These are phyloP conservation scores for Elmis aenea DNA, from an alignment of 2,888 invertebrate species.

Conservation along the genomic window DNA sequence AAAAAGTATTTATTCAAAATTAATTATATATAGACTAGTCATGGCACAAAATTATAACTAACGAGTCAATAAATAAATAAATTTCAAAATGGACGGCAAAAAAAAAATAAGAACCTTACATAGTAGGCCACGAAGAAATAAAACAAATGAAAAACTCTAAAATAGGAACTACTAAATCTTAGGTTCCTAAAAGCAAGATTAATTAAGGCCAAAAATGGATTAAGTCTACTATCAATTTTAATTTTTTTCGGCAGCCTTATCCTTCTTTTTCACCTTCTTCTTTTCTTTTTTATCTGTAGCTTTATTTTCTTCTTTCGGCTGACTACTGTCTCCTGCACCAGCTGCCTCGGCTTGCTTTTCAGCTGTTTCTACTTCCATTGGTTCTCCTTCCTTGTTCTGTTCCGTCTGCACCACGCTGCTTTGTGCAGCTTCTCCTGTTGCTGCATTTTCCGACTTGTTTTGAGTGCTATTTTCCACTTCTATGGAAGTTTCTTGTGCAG, in stretches of 20 bases:
- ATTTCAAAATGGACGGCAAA: slow-evolving; percentile 9
- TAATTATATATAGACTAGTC: too few species aligned
- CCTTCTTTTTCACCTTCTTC: slow-evolving; percentile 25
- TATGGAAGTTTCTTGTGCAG: too few species aligned
- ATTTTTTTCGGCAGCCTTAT: slow-evolving; percentile 13
- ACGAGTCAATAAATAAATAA: slow-evolving; percentile 6
- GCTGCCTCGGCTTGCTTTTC: slow-evolving; percentile 6
- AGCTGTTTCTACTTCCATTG: slow-evolving; percentile 12
- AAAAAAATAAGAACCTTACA: too few species aligned
- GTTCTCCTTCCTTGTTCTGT: slow-evolving; percentile 19
- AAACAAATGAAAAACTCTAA: too few species aligned
- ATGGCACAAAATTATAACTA: slow-evolving; percentile 9
- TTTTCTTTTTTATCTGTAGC: slow-evolving; percentile 42
- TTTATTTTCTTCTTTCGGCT: slow-evolving; percentile 3
- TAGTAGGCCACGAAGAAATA: too few species aligned
- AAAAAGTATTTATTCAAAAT: too few species aligned
- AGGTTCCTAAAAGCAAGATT: not conserved
- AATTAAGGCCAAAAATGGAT: not conserved
- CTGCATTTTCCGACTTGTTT: slow-evolving; percentile 11
- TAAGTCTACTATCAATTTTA: not conserved
- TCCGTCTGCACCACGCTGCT: slow-evolving; percentile 23
- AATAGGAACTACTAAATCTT: not conserved
- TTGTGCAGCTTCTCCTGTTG: slow-evolving; percentile 20
- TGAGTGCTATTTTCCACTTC: slow-evolving; percentile 4
- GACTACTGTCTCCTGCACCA: not conserved